Base-by-base conservation (phyloP, 2,888 invertebrate genomes). In the Acheta domesticus region DNA sequence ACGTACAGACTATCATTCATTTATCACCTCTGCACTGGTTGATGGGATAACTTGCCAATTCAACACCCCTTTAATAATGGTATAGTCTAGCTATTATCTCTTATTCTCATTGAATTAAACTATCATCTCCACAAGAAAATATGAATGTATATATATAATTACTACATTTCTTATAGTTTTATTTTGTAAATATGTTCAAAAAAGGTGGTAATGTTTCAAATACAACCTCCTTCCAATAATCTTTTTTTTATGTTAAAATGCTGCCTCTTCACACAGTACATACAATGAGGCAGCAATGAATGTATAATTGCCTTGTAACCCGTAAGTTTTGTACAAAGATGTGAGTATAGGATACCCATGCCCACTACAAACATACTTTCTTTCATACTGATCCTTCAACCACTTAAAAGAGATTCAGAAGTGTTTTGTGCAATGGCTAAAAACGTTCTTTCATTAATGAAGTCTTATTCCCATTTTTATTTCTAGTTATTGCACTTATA, bases 251-350 rank as follows among this genome's bases (percentile, higher is more conserved):
- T 19, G n/a, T 62, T 62, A 62, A 62, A 62, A 62, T n/a, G 62
- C 62, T 62, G 62, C 62, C 62, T 62, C n/a, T 62, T 62, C 62
- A 62, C 62, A 62, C n/a, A 14, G n/a, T 62, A 62, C 14, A 36
- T 36, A 36, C 8, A 36, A 36, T 36, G n/a, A 62, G 62, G 62
- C 62, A 62, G n/a, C 14, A 62, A 62, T n/a, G 62, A 14, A 14
- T 62, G 62, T n/a, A 12, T 62, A 62, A 62, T 62, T 62, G 62
- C 62, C 62, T 19, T 62, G 62, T 62, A 76, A 79, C 79, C 79
- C 79, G 79, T 79, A 79, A 79, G 62, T 79, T 79, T 79, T 79
- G 79, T 79, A 79, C 76, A 79, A 79, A 62, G 50, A 76, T 62
- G 48, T 19, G 76, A 36, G n/a, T 75, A 16, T 36, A 75, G 16